Conservation (phyloP, 2,797 vertebrate species). For the Chelonia mydas region DNA sequence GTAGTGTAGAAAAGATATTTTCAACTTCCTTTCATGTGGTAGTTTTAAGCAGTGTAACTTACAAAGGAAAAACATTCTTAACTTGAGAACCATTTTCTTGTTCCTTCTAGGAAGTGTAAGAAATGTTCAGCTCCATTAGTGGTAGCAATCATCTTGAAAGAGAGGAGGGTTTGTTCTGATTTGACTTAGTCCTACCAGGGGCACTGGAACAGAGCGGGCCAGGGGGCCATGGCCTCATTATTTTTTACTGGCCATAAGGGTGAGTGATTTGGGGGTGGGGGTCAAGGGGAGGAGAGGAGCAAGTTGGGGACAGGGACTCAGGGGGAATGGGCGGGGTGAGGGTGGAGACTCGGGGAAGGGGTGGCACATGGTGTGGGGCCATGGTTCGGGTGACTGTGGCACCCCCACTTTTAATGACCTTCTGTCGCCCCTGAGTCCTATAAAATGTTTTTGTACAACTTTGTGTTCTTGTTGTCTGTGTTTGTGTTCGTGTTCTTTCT, state of each 20-base stretch:
- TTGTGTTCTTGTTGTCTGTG: not conserved
- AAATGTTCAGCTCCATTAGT: not conserved
- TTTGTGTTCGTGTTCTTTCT: not conserved
- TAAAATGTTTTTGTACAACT: not conserved
- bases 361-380: too few relatives aligned
- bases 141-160: not conserved
- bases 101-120: not conserved
- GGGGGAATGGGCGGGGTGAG: too few relatives aligned
- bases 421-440: not conserved
- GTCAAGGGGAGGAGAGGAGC: too few relatives aligned
- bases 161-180: not conserved
- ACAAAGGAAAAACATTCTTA: not conserved
- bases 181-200: not conserved
- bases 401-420: too few relatives aligned
- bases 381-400: not conserved
- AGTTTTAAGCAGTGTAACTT: not conserved
- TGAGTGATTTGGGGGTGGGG: too few relatives aligned
- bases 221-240: too few relatives aligned
- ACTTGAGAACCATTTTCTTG: rapidly evolving
- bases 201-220: too few relatives aligned
- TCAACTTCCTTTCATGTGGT: not conserved
- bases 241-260: too few relatives aligned
- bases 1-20: conserved; percentile 15
- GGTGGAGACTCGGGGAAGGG: too few relatives aligned
- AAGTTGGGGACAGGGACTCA: too few relatives aligned